Evolutionary conservation across 2,113 vertebrate genomes (phyloP).

Genomic region (Limanda limanda): DNA sequence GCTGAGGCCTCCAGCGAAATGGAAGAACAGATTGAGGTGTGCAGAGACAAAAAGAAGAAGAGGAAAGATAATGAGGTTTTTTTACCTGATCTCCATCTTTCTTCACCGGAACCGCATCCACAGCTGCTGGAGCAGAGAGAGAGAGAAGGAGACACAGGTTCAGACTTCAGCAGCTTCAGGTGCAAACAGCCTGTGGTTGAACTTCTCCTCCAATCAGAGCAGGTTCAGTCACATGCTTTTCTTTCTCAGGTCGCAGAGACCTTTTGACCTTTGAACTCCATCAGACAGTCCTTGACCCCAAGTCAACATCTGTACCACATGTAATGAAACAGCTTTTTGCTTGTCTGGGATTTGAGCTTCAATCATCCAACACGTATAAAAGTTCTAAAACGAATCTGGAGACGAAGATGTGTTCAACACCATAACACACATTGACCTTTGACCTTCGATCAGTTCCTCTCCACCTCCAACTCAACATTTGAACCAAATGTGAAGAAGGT

Average conservation of each 20-base stretch:
- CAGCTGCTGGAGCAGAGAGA: conserved; percentile 70
- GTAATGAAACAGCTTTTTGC: too few species aligned
- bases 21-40: conserved; percentile 19
- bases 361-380: too few species aligned
- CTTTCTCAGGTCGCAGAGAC: too few species aligned
- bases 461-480: too few species aligned
- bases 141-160: conserved; percentile 19
- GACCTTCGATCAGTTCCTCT: background rate
- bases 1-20: conserved; percentile 26
- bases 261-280: too few species aligned
- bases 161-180: background rate
- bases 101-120: conserved; percentile 82
- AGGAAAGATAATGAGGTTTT: conserved; percentile 42
- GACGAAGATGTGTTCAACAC: too few species aligned
- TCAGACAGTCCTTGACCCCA: too few species aligned
- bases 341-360: too few species aligned
- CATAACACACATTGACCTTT: background rate
- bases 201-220: too few species aligned
- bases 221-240: background rate
- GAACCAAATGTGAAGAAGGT: too few species aligned
- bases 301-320: too few species aligned
- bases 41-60: background rate
- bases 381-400: too few species aligned
- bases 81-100: conserved; percentile 87
- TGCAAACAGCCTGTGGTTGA: background rate